Evolutionary conservation across 1,140 invertebrate genomes (phyloP).

Genomic region (Drosophila tropicalis): DNA sequence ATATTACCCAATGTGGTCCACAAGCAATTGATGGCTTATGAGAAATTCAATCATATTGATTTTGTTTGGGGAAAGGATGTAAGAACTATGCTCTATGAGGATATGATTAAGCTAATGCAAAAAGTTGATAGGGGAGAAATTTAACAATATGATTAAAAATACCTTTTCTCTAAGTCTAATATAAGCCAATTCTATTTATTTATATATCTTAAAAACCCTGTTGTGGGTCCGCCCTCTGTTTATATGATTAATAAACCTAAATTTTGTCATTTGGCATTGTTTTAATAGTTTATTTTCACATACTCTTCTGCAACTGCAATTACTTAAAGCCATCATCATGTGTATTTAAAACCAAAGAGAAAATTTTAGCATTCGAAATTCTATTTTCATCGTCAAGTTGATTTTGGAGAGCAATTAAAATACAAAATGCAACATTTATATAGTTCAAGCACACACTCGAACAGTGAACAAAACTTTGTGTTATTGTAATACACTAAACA

Average conservation of each 20-base stretch:
- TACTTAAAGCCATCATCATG: not conserved
- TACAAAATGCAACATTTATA: constrained; percentile 29
- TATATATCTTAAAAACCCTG: no score
- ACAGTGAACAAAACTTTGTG: constrained; percentile 10
- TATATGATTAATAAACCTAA: no score
- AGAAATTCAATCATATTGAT: constrained; percentile 84
- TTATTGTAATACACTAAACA: constrained; percentile 60
- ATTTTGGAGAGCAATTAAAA: constrained; percentile 56
- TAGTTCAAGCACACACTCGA: constrained; percentile 40
- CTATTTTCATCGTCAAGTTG: constrained; percentile 32
- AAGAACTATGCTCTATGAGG: constrained; percentile 79
- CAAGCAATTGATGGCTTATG: constrained; percentile 72
- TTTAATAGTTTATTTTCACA: no score
- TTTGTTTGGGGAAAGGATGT: constrained; percentile 84
- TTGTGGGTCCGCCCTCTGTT: no score
- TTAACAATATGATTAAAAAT: not conserved
- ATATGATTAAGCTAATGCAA: constrained; percentile 77
- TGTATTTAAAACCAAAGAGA: constrained; percentile 15
- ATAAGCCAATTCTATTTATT: no score
- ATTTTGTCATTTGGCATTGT: no score
- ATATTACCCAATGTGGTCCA: constrained; percentile 83
- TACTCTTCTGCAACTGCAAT: not conserved
- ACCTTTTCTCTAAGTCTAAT: no score
- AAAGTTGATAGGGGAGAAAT: constrained; percentile 50
- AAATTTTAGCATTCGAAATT: not conserved